Base-by-base conservation (phyloP, 2,797 vertebrate genomes). In the Neopelma chrysocephalum region DNA sequence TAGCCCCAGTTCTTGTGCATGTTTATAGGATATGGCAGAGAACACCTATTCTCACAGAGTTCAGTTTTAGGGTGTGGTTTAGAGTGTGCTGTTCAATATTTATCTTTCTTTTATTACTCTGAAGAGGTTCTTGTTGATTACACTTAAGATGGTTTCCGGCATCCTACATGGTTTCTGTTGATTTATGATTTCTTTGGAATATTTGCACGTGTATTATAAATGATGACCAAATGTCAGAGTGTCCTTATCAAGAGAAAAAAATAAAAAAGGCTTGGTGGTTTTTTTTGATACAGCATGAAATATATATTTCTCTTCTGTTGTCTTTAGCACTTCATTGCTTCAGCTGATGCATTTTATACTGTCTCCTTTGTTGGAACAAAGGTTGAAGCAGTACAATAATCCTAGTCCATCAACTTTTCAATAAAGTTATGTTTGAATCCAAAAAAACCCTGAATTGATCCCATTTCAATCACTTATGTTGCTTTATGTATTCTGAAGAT, bases 391-490 rank as follows among this genome's bases (percentile, higher is more conserved):
- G 13, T 56, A 22, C 8, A 62, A 27, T 68, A 18, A 48, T 83
- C 18, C 26, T 57, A 81, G 29, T 47, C 13, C 7, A 36, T 38
- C 34, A 65, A 12, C 38, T 75, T 88, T 87, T 89, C 38, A 86
- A 22, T 80, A 23, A 56, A n/a, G 10, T 64, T 81, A 18, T 19
- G 12, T 14, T 68, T 21, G 11, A 73, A 82, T 73, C n/a, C 7
- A 66, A 66, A 87, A 77, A 43, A 4, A 0, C 3, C 21, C 27
- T 29, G 13, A 76, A 75, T 7, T 0, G 0, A 68, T 62, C 22
- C 22, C 3, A 36, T 53, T 86, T 57, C 88, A 86, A 58, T 86
- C 8, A 64, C 23, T 68, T 79, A 45, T 13, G 9, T 76, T 25
- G 22, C 6, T 29, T 68, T 27, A 36, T n/a, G 21, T 45, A 34